Base-by-base conservation (phyloP, 2,888 invertebrate species). In the Pherbina coryleti region DNA sequence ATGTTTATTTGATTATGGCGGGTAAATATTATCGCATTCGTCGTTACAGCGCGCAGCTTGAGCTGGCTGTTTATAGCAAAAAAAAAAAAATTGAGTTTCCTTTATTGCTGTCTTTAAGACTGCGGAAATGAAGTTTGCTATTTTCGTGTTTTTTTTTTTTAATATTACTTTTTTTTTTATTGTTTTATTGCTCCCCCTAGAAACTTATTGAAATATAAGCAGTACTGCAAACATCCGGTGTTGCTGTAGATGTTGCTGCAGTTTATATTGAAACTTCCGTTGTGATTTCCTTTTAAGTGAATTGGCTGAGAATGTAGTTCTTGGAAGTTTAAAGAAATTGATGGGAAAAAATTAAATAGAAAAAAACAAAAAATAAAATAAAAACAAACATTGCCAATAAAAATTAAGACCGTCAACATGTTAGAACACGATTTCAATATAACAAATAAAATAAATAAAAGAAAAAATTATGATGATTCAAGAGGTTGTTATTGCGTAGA, bases 221-320 rank as follows among this genome's bases (percentile, higher is more conserved):
- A 44, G 44, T 44, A 57, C 57, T 72, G 34, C 72, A 57, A 72
- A 72, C 72, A 72, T 72, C 72, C 72, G 72, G 72, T 57, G 72
- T 34, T 72, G 72, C n/a, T 19, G 31, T 66, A 28, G 66, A 19
- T 31, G 34, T 31, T 66, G 66, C 19, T 66, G 66, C 37, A 34
- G 66, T 66, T 66, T 72, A 53, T 72, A 57, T 55, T 37, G 37
- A 55, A 37, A 72, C 72, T 72, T 72, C 72, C 57, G 72, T 34
- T 57, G 72, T n/a, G 72, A 72, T 72, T 72, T 55, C 72, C 71
- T 72, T 72, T 57, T 57, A 57, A n/a, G 31, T 31, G 28, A 22
- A 67, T 14, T 37, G n/a, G 11, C 22, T 67, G 19, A 34, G 22
- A 67, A 34, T 22, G 17, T 64, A 11, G 51, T 69, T 69, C 51